A percentile compares a stretch with the other conserved stretches of the same genome.
These are phyloP conservation scores for Atrichornis clamosus DNA, from an alignment of 2,113 vertebrate genomes.

Conservation along the genomic window DNA sequence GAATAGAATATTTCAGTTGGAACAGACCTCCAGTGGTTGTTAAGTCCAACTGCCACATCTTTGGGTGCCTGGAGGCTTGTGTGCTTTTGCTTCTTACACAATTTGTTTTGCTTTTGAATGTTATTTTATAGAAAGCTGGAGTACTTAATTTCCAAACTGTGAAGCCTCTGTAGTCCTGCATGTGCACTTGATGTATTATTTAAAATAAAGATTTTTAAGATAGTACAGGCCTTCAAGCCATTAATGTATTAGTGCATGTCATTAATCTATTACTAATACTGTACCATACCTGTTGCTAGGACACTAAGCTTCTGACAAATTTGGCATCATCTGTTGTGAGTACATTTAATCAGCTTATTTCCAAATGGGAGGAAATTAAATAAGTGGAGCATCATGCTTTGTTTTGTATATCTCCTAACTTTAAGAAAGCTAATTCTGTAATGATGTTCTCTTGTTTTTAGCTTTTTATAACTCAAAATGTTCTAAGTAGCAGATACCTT, in stretches of 20 bases:
- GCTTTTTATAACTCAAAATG: background rate
- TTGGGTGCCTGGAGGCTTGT: background rate
- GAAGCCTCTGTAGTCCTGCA: background rate
- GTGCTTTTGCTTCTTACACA: background rate
- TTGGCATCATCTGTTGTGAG: slow-evolving; percentile 77
- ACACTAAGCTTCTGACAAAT: slow-evolving; percentile 82
- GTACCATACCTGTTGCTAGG: slow-evolving; percentile 82
- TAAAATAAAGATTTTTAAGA: background rate
- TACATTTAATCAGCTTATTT: slow-evolving; percentile 84
- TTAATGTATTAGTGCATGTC: slow-evolving; percentile 28
- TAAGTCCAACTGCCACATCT: background rate
- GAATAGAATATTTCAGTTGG: background rate
- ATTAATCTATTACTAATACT: slow-evolving; percentile 47
- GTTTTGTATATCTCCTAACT: background rate
- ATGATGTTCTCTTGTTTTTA: background rate
- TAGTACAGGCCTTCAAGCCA: background rate
- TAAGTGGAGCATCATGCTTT: slow-evolving; percentile 3
- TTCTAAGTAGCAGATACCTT: background rate
- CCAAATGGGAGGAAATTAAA: slow-evolving; percentile 48
- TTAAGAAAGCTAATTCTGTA: background rate
- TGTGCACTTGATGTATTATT: background rate
- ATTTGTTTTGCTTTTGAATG: background rate
- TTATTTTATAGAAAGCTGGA: background rate
- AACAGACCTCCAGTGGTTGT: background rate
- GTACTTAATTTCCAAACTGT: background rate